phyloP scores from a whole-genome alignment of 2,797 vertebrate species.

The Graptemys geographica region DNA sequence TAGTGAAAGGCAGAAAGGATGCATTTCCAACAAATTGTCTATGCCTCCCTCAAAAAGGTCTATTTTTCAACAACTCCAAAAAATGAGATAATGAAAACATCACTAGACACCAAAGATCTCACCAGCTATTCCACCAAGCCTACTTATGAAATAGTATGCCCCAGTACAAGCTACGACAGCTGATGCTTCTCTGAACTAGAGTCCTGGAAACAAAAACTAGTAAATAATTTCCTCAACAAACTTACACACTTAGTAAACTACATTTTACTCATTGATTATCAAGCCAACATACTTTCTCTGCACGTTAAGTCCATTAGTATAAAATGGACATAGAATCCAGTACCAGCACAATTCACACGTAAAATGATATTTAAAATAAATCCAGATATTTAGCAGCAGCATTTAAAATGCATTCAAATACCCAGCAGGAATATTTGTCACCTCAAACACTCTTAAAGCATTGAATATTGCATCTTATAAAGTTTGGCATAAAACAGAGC shows the following conservation, averaged over 20 bases:
- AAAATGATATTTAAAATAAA: constrained; percentile 15
- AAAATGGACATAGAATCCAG: not conserved
- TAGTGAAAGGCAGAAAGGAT: not conserved
- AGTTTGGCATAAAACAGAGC: not conserved
- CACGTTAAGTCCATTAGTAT: not conserved
- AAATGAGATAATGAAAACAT: not conserved
- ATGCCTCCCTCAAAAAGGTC: not conserved
- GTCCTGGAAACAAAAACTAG: not conserved
- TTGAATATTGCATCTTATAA: not conserved
- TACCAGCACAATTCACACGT: not conserved
- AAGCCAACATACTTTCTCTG: not conserved
- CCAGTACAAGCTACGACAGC: fast-evolving
- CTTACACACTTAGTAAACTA: not conserved
- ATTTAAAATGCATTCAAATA: constrained; percentile 35
- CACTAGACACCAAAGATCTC: not conserved
- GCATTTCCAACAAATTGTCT: not conserved
- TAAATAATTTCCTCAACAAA: not conserved
- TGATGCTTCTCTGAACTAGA: not conserved
- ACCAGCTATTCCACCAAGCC: not conserved
- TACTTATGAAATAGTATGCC: not conserved
- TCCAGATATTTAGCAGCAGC: not conserved
- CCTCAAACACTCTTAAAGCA: not conserved
- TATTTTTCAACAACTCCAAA: not conserved
- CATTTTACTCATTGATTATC: constrained; percentile 11
- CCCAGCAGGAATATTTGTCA: not conserved